phyloP scores from a whole-genome alignment of 2,113 vertebrate species.

The Campylomormyrus tamandua region DNA sequence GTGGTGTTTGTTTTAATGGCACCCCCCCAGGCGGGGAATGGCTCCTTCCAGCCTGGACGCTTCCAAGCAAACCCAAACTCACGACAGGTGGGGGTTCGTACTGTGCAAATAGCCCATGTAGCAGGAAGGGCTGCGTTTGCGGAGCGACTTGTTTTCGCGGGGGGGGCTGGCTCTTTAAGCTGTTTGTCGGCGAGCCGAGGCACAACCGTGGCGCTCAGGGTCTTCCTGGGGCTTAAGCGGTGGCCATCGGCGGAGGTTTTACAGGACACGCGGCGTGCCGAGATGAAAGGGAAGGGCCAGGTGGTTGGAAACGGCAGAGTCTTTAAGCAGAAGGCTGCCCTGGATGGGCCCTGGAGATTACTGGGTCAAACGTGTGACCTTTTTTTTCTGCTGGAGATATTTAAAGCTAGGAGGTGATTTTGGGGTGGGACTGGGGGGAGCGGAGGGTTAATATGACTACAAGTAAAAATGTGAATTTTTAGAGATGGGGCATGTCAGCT shows the following conservation, averaged over 20 bases:
- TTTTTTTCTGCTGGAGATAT: background rate
- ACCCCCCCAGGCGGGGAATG: background rate
- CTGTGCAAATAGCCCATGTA: background rate
- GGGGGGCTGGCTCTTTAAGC: background rate
- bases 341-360: background rate
- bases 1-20: background rate
- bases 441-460: background rate
- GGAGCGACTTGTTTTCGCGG: background rate
- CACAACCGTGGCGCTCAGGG: background rate
- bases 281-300: background rate
- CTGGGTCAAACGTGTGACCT: background rate
- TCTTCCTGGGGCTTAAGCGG: background rate
- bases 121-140: background rate
- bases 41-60: background rate
- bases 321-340: background rate
- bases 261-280: background rate
- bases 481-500: background rate
- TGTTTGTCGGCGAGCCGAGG: background rate
- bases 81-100: conserved; percentile 1
- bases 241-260: background rate
- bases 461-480: background rate
- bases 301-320: background rate
- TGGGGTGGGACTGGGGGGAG: background rate
- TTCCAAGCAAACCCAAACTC: background rate
- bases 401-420: background rate